A percentile compares a stretch with the other conserved stretches of the same genome.
These are phyloP conservation scores for Colletes latitarsis DNA, from an alignment of 1,140 invertebrate genomes.

Conservation along the genomic window DNA sequence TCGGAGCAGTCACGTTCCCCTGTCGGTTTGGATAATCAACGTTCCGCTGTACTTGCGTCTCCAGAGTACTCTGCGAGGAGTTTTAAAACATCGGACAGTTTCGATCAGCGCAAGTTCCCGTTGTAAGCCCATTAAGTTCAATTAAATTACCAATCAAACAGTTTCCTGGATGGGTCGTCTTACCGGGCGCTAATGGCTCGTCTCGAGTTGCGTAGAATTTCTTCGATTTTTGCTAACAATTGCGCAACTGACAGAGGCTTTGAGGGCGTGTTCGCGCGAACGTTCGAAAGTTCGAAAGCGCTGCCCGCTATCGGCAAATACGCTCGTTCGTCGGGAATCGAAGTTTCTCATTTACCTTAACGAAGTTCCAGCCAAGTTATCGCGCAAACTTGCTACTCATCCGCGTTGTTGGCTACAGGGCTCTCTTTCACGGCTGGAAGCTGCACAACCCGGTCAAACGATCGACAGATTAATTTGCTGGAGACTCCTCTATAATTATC, in stretches of 20 bases:
- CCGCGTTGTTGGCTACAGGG: background rate
- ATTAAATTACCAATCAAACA: background rate
- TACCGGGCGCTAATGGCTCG: background rate
- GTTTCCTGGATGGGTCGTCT: too few species aligned
- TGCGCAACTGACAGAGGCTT: background rate
- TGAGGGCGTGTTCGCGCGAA: background rate
- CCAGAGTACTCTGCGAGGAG: too few species aligned
- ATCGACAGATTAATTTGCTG: background rate
- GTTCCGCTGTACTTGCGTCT: too few species aligned
- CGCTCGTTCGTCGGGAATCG: background rate
- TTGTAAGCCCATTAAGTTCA: too few species aligned
- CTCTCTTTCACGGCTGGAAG: background rate
- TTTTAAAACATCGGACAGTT: too few species aligned
- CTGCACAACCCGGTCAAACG: background rate
- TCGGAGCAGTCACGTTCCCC: too few species aligned
- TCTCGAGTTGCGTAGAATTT: background rate
- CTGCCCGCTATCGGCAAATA: background rate
- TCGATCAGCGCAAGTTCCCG: too few species aligned
- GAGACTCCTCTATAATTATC: background rate
- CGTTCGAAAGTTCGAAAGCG: background rate
- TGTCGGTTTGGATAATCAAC: too few species aligned
- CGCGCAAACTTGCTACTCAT: background rate
- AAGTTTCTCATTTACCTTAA: slow-evolving; percentile 2
- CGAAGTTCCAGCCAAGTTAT: background rate
- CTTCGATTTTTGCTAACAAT: background rate